Evolutionary conservation across 2,797 vertebrate species (phyloP).

Genomic region (Sebastes trivittatus): DNA sequence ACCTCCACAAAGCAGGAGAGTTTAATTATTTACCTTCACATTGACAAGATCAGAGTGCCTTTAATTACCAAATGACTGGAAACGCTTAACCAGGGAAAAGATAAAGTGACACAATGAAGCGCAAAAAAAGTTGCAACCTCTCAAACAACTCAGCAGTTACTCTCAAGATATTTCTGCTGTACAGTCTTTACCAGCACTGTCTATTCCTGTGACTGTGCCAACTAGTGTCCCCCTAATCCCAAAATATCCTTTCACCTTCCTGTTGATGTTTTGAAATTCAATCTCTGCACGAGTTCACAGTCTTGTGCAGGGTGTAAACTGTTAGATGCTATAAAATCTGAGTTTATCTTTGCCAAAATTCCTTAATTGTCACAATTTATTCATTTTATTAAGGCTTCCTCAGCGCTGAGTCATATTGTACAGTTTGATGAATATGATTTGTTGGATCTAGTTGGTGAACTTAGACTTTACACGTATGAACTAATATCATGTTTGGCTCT

Average conservation of each 20-base stretch:
- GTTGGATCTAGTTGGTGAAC: neutral
- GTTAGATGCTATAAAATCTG: neutral
- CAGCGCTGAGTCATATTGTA: neutral
- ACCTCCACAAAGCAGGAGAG: neutral
- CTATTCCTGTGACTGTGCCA: neutral
- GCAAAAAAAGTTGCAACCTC: neutral
- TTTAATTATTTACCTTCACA: constrained; percentile 30
- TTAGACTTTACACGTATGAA: neutral
- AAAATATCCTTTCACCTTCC: neutral
- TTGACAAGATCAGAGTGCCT: neutral
- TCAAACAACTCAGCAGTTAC: neutral
- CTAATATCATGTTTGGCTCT: neutral
- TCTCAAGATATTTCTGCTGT: neutral
- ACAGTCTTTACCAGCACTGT: neutral
- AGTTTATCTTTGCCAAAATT: neutral
- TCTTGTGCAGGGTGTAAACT: neutral
- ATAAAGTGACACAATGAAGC: neutral
- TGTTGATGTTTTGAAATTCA: neutral
- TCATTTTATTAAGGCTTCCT: neutral
- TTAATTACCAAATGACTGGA: constrained; percentile 10
- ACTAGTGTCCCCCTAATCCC: neutral
- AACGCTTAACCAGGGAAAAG: neutral
- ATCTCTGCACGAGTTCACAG: neutral
- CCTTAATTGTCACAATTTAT: neutral
- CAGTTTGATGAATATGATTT: neutral